phyloP scores from a whole-genome alignment of 2,797 vertebrate genomes.

The Prunella strophiata region DNA sequence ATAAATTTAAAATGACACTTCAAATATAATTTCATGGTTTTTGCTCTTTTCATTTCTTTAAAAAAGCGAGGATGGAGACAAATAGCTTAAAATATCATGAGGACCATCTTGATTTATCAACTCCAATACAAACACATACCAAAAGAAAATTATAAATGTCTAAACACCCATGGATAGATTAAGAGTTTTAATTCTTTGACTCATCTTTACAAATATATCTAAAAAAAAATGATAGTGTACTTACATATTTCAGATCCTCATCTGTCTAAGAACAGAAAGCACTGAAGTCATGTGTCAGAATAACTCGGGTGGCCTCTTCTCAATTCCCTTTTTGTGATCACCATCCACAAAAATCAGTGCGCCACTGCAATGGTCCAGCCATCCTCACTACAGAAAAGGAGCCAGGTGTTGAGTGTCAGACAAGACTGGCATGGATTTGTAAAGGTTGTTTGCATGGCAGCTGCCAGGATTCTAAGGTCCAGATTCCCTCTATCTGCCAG shows the following conservation, averaged over 20 bases:
- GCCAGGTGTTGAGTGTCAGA: conserved; percentile 52
- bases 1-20: neutral
- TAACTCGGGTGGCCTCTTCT: conserved; percentile 19
- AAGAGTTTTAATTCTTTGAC: neutral
- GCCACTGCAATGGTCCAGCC: conserved; percentile 44
- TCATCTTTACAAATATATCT: neutral
- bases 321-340: conserved; percentile 31
- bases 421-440: neutral
- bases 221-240: neutral
- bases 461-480: neutral
- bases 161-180: neutral
- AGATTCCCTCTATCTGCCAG: neutral
- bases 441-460: neutral
- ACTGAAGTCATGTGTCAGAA: conserved; percentile 43
- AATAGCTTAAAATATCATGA: neutral
- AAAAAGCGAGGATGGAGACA: neutral
- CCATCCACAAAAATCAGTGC: conserved; percentile 55
- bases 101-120: conserved; percentile 22
- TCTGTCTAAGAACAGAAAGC: conserved; percentile 45
- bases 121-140: neutral
- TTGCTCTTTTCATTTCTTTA: conserved; percentile 18
- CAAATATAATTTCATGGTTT: conserved; percentile 14
- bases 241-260: conserved; percentile 62
- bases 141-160: neutral
- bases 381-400: conserved; percentile 62